Conservation (phyloP, 2,797 vertebrate species). For the Tenualosa ilisha region DNA sequence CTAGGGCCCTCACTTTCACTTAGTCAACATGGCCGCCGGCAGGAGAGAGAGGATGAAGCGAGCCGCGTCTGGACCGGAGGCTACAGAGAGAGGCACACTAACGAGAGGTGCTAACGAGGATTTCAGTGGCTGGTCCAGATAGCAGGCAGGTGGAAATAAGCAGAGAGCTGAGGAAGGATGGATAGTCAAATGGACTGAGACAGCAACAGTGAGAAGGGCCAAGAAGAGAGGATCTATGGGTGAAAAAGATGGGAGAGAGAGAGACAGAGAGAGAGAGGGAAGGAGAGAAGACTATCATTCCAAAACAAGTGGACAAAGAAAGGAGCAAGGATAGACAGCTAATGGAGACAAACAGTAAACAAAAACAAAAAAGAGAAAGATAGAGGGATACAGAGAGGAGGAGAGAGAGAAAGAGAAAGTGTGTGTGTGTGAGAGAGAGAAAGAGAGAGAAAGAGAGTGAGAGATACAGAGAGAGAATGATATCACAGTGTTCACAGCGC, state of each 20-base stretch:
- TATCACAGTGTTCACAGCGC: not conserved
- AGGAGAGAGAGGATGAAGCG: not conserved
- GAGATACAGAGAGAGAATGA: not conserved
- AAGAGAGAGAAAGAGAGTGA: not conserved
- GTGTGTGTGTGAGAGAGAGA: not conserved
- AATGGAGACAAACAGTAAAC: not conserved
- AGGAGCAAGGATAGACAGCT: not conserved
- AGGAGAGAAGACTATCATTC: not conserved
- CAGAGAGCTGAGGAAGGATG: not conserved
- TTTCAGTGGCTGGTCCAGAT: not conserved
- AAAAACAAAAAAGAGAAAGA: not conserved
- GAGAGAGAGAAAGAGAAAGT: slow-evolving; percentile 15
- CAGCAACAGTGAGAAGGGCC: not conserved
- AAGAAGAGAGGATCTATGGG: not conserved
- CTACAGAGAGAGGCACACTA: not conserved
- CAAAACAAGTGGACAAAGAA: no score
- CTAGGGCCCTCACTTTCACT: slow-evolving; percentile 21
- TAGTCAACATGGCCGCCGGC: slow-evolving; percentile 1
- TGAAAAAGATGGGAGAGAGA: not conserved
- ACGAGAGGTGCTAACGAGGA: slow-evolving; percentile 16
- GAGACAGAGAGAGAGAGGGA: not conserved
- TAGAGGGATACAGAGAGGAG: not conserved
- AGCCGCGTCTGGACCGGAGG: not conserved
- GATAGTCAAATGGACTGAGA: not conserved
- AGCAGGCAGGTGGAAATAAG: not conserved